Conservation (phyloP, 2,113 vertebrate genomes). For the Paramisgurnus dabryanus region DNA sequence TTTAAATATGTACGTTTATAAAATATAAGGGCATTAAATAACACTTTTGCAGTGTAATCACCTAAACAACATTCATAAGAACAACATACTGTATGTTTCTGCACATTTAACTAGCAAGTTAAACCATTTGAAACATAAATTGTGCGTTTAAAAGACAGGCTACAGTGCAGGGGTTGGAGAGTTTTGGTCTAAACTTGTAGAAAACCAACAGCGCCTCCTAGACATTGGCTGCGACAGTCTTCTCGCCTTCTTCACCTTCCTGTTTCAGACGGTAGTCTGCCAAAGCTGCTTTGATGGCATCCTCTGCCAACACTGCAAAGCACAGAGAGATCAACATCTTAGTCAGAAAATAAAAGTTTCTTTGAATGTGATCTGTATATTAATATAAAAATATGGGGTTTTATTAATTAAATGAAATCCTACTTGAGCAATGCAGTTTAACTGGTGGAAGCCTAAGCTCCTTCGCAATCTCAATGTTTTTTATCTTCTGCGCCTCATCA, state of each 20-base stretch:
- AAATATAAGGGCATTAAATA: neutral
- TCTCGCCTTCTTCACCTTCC: conserved; percentile 60
- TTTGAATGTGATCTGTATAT: too few species aligned
- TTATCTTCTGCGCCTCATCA: conserved; percentile 90
- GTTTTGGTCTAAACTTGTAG: conserved; percentile 10
- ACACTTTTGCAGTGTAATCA: neutral
- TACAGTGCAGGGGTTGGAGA: conserved; percentile 32
- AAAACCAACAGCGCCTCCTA: conserved; percentile 47
- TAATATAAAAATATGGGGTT: neutral
- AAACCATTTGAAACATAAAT: neutral
- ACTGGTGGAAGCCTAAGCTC: conserved; percentile 95
- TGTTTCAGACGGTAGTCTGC: conserved; percentile 91
- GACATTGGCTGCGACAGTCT: conserved; percentile 56
- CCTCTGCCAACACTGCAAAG: conserved; percentile 90
- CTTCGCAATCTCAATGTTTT: conserved; percentile 95
- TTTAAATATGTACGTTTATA: neutral
- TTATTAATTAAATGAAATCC: conserved; percentile 58
- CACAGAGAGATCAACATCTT: neutral
- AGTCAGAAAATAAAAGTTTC: neutral
- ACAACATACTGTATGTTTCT: neutral
- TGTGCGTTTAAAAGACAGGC: conserved; percentile 44
- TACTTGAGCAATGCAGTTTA: conserved; percentile 98
- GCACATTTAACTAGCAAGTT: neutral
- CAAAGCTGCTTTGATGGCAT: conserved; percentile 92
- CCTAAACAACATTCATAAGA: neutral